Evolutionary conservation across 2,113 vertebrate species (phyloP), one percentile per base, ranked within the genome.

Genomic region (Lepus americanus): DNA sequence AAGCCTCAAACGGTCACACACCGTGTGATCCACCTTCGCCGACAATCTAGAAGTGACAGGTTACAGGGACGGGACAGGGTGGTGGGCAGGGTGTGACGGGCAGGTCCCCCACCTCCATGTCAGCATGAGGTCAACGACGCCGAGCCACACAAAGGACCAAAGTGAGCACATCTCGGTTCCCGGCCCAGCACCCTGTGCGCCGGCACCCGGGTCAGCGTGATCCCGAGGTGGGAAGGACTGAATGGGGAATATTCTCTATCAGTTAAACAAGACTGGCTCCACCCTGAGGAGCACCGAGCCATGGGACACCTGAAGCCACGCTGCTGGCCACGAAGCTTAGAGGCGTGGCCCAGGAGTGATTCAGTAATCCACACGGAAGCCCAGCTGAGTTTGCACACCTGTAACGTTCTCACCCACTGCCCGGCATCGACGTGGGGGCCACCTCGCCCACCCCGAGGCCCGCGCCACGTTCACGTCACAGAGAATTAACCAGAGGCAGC

Each of bases 401-500:
- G 2, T 44, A 74, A 74, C 69, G 78, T 49, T 85, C 82, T 27
- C 78, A 36, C 83, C 53, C 12, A 1, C 95, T 1, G 61, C 72
- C 90, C 76, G 13, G 0, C 29, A 1, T 17, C 10, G 0, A 64
- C 5, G 2, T 7, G 88, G 89, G 74, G 84, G 66, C 84, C 89
- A 1, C 69, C 11, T 2, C 1, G 9, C 3, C 64, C 64, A 39
- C 86, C 59, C 83, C 36, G 6, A 1, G 9, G 6, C 20, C 51
- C 20, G 44, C 23, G 0, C 1, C 3, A 19, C 8, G 59, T 27
- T 94, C 88, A 59, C 1, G 63, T 19, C 87, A 81, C 51, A 89
- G 96, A 92, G 86, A 94, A 95, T 95, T 59, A 96, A 22, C 76
- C 89, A 69, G 81, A 59, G 86, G n/a, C 77, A 19, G 89, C 44